phyloP scores from a whole-genome alignment of 2,888 invertebrate species.

The Sturmia bella region DNA sequence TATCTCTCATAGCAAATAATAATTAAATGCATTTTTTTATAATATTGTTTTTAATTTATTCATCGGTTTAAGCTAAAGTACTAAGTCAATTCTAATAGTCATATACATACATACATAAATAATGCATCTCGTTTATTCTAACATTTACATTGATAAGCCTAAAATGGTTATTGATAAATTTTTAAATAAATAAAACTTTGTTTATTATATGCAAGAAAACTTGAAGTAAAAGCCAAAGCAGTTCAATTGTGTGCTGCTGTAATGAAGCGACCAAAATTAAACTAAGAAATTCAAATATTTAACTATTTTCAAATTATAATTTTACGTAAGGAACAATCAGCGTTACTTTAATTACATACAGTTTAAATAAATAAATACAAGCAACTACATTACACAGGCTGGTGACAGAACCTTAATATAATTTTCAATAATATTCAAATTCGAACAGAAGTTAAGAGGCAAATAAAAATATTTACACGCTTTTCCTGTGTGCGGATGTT shows the following conservation, averaged over 20 bases:
- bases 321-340: constrained; percentile 57
- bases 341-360: constrained; percentile 11
- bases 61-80: constrained; percentile 54
- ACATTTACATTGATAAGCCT: not conserved
- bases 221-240: too few species aligned
- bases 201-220: not conserved
- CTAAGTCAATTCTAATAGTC: constrained; percentile 31
- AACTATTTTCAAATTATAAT: constrained; percentile 21
- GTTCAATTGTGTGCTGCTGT: too few species aligned
- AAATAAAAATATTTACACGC: constrained; percentile 31
- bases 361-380: constrained; percentile 27
- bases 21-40: constrained; percentile 35
- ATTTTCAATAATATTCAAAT: not conserved
- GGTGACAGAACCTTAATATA: not conserved
- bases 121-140: constrained; percentile 1
- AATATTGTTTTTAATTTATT: constrained; percentile 49
- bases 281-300: too few species aligned
- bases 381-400: not conserved
- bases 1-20: too few species aligned
- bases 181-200: not conserved
- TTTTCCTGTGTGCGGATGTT: constrained; percentile 11
- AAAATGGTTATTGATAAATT: not conserved
- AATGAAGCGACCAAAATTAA: too few species aligned
- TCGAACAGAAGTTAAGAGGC: constrained; percentile 11
- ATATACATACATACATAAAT: too few species aligned